Evolutionary conservation across 1,140 invertebrate species (phyloP), one percentile per base, ranked within the genome.

Genomic region (Homarus americanus): DNA sequence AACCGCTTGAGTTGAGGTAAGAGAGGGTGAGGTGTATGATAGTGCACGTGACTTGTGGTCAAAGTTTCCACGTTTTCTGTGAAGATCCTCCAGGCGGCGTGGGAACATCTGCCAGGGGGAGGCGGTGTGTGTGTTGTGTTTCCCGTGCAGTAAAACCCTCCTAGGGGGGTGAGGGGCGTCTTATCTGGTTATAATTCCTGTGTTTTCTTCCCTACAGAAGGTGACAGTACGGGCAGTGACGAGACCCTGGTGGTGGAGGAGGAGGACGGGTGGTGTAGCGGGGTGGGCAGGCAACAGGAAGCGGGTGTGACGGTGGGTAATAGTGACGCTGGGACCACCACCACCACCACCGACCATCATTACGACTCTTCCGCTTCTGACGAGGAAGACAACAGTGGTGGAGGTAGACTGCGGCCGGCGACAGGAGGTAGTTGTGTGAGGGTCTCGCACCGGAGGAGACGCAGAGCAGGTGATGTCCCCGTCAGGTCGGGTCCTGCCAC

Each of bases 321-420:
- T 78, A 82, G 76, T 88, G 53, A 78, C 76, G 76, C 63, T 73
- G 58, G 32, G 49, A 58, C 49, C 58, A 28, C 85, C 32, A n/a
- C 73, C 85, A 7, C 84, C 49, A 28, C 76, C 86, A 40, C 86
- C 53, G 58, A 49, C 86, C 32, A n/a, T 76, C 83, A 80, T 79
- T 80, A 82, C 86, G 86, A 80, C 76, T 69, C 86, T 80, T 80
- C 76, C 76, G 86, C 76, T 69, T 80, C 58, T 79, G 58, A 72
- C 5, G 86, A 72, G 17, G 76, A 36, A 20, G 76, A 73, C 20
- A 17, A 79, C 36, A 20, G 28, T n/a, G 63, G 69, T 73, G 44
- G 44, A 85, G 80, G 80, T n/a, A 28, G 34, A 66, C 53, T 36
- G 63, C 53, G 53, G 80, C 53, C 36, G 34, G 44, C 84, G 69